Evolutionary conservation across 1,140 invertebrate genomes (phyloP), one percentile per base, ranked within the genome.

Genomic region (Euura lappo): DNA sequence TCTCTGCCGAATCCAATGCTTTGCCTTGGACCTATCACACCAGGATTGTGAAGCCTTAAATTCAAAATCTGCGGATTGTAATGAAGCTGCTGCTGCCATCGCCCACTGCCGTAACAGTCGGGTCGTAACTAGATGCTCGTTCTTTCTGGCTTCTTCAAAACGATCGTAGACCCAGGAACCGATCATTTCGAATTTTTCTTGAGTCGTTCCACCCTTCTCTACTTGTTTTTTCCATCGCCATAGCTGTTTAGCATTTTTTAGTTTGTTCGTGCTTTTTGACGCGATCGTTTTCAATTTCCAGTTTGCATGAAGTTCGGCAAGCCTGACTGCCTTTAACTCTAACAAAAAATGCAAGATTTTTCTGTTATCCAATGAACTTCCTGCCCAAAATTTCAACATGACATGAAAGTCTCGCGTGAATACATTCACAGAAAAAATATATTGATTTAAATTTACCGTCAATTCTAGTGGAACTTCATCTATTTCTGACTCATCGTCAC

Each of bases 61-160:
- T 51, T 51, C 47, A 51, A 51, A 51, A 51, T 51, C 47, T 51
- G 47, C 47, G 47, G 47, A 51, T 51, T 51, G 47, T 51, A 51
- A 51, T 51, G 47, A 51, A 51, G 47, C 47, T 11, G 47, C 47
- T 51, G 47, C n/a, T n/a, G n/a, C n/a, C n/a, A n/a, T n/a, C n/a
- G n/a, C n/a, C n/a, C n/a, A n/a, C n/a, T n/a, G n/a, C 47, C 47
- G 47, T 11, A 51, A 51, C 47, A 51, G 6, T 51, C 47, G 6
- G 47, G 47, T 51, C 11, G 11, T 51, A 51, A 51, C 47, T 11
- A 51, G 6, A 51, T 11, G 47, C 47, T 11, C 47, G 6, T 51
- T 51, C 6, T 51, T 51, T 51, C 47, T 51, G 47, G 11, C 47
- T 7, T 51, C 47, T 51, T 51, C 47, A 51, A 51, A 51, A 51